Percentiles rank a stretch among this genome's conserved stretches.
Conservation (phyloP, 1,140 invertebrate species). For the Acromyrmex heyeri region DNA sequence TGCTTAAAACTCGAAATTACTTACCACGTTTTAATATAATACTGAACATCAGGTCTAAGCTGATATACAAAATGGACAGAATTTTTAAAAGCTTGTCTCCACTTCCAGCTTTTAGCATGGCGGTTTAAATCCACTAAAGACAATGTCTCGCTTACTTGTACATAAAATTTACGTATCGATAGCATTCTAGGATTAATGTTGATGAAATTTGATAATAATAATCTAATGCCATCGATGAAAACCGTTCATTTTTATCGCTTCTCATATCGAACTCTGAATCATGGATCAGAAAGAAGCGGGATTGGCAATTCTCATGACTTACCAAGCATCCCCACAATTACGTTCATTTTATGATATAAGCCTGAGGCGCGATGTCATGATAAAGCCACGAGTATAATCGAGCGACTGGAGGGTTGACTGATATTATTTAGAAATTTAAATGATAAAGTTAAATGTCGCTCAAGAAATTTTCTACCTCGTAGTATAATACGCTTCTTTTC, state of each 20-base stretch:
- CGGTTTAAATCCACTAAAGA: too few relatives aligned
- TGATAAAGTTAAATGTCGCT: slow-evolving; percentile 35
- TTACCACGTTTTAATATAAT: too few relatives aligned
- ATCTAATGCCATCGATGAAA: not conserved
- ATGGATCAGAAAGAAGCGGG: slow-evolving; percentile 38
- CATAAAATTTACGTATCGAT: too few relatives aligned
- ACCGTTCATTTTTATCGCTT: not conserved
- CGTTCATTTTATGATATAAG: slow-evolving; percentile 13
- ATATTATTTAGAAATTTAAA: slow-evolving; percentile 54
- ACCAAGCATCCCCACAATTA: slow-evolving; percentile 45
- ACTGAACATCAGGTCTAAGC: too few relatives aligned
- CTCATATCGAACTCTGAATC: not conserved
- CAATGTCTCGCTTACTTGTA: too few relatives aligned
- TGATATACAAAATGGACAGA: too few relatives aligned
- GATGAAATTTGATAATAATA: not conserved
- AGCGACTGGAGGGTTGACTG: slow-evolving; percentile 3
- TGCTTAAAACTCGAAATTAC: too few relatives aligned
- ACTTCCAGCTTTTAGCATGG: too few relatives aligned
- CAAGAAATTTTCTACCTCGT: slow-evolving; percentile 22
- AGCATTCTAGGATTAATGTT: not conserved
- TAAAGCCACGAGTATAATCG: slow-evolving; percentile 25
- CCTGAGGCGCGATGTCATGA: slow-evolving; percentile 27
- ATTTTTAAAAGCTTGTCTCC: too few relatives aligned
- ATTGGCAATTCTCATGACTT: slow-evolving; percentile 53
- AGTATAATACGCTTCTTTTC: not conserved